Evolutionary conservation across 2,888 invertebrate species (phyloP).

Genomic region (Aelia acuminata): DNA sequence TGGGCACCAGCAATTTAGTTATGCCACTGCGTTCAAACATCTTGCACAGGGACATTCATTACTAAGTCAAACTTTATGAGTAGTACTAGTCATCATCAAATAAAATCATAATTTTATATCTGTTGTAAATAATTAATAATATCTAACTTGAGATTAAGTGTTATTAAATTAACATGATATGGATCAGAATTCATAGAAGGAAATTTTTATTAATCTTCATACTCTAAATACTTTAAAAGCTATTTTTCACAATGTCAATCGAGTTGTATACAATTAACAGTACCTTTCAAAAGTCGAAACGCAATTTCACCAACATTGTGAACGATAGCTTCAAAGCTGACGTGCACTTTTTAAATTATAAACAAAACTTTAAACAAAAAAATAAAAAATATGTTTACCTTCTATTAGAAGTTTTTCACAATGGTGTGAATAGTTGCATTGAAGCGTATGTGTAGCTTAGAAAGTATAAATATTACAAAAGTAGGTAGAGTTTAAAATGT

Average conservation of each 20-base stretch:
- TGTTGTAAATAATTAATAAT: neutral
- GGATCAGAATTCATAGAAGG: neutral
- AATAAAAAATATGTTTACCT: neutral
- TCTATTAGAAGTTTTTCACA: neutral
- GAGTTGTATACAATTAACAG: no score
- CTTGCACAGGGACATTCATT: neutral
- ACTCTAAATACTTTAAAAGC: neutral
- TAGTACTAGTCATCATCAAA: neutral
- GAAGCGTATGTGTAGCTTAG: slow-evolving; percentile 11
- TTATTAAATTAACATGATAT: neutral
- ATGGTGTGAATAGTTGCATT: slow-evolving; percentile 15
- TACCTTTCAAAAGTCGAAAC: no score
- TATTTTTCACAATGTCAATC: neutral
- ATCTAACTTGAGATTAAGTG: neutral
- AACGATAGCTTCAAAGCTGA: neutral
- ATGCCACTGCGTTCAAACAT: neutral
- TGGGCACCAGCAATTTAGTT: no score
- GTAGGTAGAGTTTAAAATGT: neutral
- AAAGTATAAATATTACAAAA: neutral
- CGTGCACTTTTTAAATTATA: neutral
- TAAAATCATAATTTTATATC: neutral
- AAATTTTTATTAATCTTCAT: neutral
- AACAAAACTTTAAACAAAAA: neutral
- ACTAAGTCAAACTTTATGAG: neutral
- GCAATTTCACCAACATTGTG: neutral